Percentiles rank a stretch among this genome's conserved stretches.
These are phyloP conservation scores for Danio kyathit DNA, from an alignment of 2,797 vertebrate species.

Conservation along the genomic window DNA sequence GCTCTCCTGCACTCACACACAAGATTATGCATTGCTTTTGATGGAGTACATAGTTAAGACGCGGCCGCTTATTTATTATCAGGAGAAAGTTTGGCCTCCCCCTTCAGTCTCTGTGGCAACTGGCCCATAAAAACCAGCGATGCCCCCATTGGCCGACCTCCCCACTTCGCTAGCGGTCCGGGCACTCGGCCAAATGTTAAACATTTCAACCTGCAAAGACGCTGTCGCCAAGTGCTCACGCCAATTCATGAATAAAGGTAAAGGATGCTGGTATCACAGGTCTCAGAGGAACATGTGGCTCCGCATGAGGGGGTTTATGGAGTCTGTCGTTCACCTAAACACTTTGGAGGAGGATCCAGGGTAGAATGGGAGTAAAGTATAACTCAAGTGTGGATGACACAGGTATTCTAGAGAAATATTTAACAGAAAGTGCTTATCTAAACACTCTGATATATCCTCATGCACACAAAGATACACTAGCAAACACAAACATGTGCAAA, in stretches of 20 bases:
- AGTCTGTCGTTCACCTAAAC: constrained; percentile 30
- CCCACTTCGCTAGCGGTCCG: constrained; percentile 46
- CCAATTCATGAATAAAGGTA: constrained; percentile 48
- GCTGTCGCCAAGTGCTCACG: constrained; percentile 60
- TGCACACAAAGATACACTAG: not conserved
- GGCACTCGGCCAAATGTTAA: constrained; percentile 64
- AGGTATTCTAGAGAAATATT: not conserved
- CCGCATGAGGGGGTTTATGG: constrained; percentile 35
- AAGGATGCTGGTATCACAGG: constrained; percentile 27
- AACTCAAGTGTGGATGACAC: not conserved
- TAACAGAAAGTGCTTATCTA: constrained; percentile 4
- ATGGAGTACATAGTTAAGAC: constrained; percentile 44
- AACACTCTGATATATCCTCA: not conserved
- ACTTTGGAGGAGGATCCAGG: not conserved
- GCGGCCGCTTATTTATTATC: constrained; percentile 46
- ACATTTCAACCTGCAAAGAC: constrained; percentile 73
- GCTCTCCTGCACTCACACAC: constrained; percentile 14
- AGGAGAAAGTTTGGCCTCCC: constrained; percentile 41
- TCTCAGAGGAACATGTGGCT: constrained; percentile 14
- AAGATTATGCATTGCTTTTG: constrained; percentile 25
- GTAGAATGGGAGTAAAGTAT: constrained; percentile 2
- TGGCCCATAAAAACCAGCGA: constrained; percentile 57
- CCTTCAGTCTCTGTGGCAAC: constrained; percentile 59
- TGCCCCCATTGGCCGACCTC: constrained; percentile 58
- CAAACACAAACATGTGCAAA: constrained; percentile 6